Conservation (phyloP, 2,113 vertebrate genomes). For the Acinonyx jubatus region DNA sequence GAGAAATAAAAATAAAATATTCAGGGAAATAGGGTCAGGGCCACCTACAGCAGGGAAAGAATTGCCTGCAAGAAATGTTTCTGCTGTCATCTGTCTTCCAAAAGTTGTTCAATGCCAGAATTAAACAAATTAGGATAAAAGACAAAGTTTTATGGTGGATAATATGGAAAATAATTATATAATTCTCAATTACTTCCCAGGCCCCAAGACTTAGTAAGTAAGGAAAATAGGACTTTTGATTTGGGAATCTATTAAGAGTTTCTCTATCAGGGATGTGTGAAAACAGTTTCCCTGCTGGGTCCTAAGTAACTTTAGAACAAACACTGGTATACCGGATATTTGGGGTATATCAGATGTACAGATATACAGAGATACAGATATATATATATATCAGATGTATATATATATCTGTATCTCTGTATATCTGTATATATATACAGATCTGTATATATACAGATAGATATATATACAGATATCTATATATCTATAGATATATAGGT, state of each 20-base stretch:
- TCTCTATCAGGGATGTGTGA: background rate
- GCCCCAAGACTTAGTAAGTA: background rate
- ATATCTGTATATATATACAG: too few species aligned
- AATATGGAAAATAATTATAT: background rate
- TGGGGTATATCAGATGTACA: background rate
- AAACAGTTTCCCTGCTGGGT: background rate
- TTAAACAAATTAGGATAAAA: background rate
- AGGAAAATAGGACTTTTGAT: background rate
- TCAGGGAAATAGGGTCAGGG: constrained; percentile 2
- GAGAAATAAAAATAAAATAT: constrained; percentile 51
- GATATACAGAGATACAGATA: background rate
- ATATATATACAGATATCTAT: too few species aligned
- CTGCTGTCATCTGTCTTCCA: background rate
- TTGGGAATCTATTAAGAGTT: background rate
- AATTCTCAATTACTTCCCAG: background rate
- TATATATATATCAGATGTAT: too few species aligned
- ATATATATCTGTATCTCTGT: too few species aligned
- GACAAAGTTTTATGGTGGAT: background rate
- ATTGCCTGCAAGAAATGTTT: background rate
- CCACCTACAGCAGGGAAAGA: background rate
- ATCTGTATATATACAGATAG: too few species aligned
- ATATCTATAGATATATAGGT: too few species aligned
- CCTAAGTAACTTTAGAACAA: background rate
- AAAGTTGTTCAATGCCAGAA: background rate
- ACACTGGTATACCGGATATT: background rate